Conservation (phyloP, 2,113 vertebrate species). For the Brienomyrus brachyistius region DNA sequence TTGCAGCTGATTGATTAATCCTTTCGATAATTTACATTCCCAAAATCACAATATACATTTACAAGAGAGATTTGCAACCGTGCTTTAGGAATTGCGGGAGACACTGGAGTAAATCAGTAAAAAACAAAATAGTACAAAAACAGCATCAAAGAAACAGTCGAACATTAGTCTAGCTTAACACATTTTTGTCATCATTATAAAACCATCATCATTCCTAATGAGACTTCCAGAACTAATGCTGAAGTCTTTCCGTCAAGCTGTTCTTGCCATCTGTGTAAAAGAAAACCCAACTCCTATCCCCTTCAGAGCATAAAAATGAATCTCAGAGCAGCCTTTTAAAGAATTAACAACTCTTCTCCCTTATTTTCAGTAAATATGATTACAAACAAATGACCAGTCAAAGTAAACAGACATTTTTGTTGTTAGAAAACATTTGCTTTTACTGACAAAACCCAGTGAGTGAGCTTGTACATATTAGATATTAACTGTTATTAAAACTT, state of each 20-base stretch:
- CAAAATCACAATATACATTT: not conserved
- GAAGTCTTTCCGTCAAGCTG: not conserved
- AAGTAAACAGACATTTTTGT: constrained; percentile 20
- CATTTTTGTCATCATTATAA: constrained; percentile 5
- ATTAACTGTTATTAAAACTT: not conserved
- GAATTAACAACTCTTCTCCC: constrained; percentile 39
- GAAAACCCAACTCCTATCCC: constrained; percentile 17
- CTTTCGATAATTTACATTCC: not conserved
- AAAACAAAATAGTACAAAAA: not conserved
- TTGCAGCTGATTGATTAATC: not conserved
- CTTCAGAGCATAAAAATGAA: constrained; percentile 47
- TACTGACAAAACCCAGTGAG: not conserved
- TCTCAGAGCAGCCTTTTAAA: constrained; percentile 39
- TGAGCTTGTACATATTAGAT: not conserved
- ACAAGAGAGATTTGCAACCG: not conserved
- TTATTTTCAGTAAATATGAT: not conserved
- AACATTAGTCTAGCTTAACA: not conserved
- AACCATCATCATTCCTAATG: not conserved
- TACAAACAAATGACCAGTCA: constrained; percentile 26
- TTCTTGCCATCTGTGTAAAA: not conserved
- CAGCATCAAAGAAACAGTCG: not conserved
- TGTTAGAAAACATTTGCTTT: not conserved
- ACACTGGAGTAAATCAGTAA: not conserved
- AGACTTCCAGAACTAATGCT: not conserved
- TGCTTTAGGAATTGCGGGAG: not conserved